These are phyloP conservation scores for Drosophila vallismaia DNA, from an alignment of 2,888 invertebrate genomes.

Conservation along the genomic window DNA sequence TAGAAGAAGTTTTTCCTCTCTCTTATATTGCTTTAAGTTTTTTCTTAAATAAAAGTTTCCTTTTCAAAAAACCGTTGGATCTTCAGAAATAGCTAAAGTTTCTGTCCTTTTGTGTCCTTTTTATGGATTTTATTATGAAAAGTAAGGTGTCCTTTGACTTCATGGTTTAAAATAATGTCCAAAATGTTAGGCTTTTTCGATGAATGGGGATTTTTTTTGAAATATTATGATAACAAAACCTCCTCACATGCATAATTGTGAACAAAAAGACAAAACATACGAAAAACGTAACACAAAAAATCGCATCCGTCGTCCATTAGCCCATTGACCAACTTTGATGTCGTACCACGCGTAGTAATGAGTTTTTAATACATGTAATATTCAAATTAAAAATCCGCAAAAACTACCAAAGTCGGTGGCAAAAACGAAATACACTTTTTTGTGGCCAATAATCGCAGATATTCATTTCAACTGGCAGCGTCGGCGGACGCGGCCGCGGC, in stretches of 20 bases:
- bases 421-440: constrained; percentile 59
- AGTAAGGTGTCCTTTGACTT: too few species aligned
- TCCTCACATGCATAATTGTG: constrained; percentile 19
- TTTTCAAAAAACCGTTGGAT: too few species aligned
- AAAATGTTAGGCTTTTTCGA: background rate
- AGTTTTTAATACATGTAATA: constrained; percentile 78
- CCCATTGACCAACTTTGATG: constrained; percentile 73
- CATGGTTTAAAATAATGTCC: background rate
- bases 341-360: constrained; percentile 58
- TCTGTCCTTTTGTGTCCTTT: too few species aligned
- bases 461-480: constrained; percentile 68
- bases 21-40: background rate
- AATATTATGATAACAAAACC: background rate
- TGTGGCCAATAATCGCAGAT: constrained; percentile 65
- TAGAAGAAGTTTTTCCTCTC: background rate
- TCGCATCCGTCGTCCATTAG: constrained; percentile 66
- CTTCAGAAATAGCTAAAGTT: too few species aligned
- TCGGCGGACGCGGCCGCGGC: background rate
- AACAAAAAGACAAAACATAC: background rate
- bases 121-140: too few species aligned
- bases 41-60: too few species aligned
- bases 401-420: constrained; percentile 39
- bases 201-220: background rate
- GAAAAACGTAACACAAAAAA: constrained; percentile 15
- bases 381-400: constrained; percentile 70